These are phyloP conservation scores for Salvelinus alpinus DNA, from an alignment of 2,113 vertebrate genomes.

Conservation along the genomic window DNA sequence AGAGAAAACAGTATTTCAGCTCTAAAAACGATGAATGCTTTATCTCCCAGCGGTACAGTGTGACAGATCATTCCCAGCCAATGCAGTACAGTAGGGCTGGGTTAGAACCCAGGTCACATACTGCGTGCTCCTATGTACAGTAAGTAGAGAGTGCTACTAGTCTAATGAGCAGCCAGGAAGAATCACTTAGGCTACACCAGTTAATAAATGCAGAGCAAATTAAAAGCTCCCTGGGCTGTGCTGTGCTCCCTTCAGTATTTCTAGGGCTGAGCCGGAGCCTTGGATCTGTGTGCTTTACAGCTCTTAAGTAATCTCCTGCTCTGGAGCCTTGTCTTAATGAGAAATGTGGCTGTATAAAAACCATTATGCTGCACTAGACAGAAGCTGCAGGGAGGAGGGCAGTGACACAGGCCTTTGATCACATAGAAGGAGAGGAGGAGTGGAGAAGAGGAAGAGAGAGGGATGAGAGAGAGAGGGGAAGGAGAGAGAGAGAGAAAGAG, in stretches of 20 bases:
- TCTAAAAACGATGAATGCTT: not conserved
- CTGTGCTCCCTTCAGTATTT: conserved; percentile 16
- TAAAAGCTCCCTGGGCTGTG: conserved; percentile 51
- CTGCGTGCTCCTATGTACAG: conserved; percentile 29
- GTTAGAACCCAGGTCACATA: conserved; percentile 51
- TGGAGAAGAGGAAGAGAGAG: not conserved
- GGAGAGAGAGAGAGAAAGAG: not conserved
- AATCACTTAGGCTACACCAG: conserved; percentile 57
- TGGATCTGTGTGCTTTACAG: conserved; percentile 60
- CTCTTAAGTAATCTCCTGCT: conserved; percentile 45
- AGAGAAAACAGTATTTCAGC: not conserved
- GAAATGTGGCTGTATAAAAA: conserved; percentile 15
- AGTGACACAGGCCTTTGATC: conserved; percentile 15
- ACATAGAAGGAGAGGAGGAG: not conserved
- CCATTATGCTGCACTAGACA: conserved; percentile 1
- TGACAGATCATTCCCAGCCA: not conserved
- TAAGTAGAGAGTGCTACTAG: conserved; percentile 26
- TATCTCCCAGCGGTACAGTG: not conserved
- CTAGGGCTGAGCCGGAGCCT: conserved; percentile 8
- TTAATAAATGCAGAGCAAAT: conserved; percentile 66
- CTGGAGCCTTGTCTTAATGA: conserved; percentile 38
- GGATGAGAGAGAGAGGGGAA: not conserved
- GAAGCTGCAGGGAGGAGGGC: conserved; percentile 9
- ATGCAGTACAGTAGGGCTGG: conserved; percentile 5
- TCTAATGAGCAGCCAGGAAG: conserved; percentile 57